Base-by-base conservation (phyloP, 1,140 invertebrate genomes). In the Globodera ellingtonae region DNA sequence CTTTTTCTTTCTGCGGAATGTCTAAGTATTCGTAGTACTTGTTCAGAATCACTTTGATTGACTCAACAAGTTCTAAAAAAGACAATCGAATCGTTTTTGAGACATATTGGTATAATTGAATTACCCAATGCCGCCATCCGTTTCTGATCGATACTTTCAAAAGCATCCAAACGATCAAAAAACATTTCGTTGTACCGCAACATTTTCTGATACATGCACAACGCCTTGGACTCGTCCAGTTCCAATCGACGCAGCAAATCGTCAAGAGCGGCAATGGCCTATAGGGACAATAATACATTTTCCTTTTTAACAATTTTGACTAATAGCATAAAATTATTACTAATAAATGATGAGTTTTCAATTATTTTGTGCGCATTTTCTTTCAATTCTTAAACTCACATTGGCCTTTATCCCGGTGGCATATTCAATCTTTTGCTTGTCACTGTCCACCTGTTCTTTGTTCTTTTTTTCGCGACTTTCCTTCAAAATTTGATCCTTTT, bases 401-500 rank as follows among this genome's bases (percentile, higher is more conserved):
- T 87, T 83, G 7, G 78, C 79, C 72, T 88, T 87, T 44, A 88
- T 82, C 46, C 83, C 75, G 0, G 81, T 83, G 15, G 83, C 87
- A 75, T 86, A 89, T 56, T 80, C 78, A 59, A 89, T 89, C 79
- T 87, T 89, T 15, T 59, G 70, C 46, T 83, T 84, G 48, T 89
- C 87, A 66, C 81, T 83, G 52, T 89, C 87, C 15, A 89, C 78
- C 35, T 87, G 79, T 66, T 88, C 86, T 73, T 89, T 88, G 50
- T 79, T 75, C 75, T 85, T 84, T 6, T 66, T 73, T 13, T 83
- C 80, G 24, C 81, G 80, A 73, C 86, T 88, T 13, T 80, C 83
- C 66, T 87, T 84, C 15, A 89, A 52, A 59, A 89, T 89, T 56
- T 84, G 77, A 46, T 89, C 87, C 67, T 89, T 89, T 79, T 89